Evolutionary conservation across 1,140 invertebrate genomes (phyloP).

Genomic region (Macrotrachela quadricornifera): DNA sequence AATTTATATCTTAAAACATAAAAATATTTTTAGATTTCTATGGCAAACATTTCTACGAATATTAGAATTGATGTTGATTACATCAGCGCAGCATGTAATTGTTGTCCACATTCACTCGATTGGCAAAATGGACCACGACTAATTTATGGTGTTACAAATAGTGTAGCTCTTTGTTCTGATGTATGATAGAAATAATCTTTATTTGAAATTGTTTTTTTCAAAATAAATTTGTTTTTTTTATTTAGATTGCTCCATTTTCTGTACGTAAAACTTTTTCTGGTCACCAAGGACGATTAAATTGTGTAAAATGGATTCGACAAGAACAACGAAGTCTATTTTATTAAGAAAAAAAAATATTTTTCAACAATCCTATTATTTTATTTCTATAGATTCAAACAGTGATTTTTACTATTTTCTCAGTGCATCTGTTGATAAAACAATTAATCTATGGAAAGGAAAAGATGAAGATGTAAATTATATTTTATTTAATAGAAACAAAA

Average conservation of each 20-base stretch:
- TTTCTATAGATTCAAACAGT: conserved; percentile 8
- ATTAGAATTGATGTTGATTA: conserved; percentile 8
- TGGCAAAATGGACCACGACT: conserved; percentile 52
- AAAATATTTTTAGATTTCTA: no score
- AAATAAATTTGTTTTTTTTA: no score
- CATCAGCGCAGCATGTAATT: conserved; percentile 39
- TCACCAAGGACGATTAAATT: conserved; percentile 47
- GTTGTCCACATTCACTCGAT: conserved; percentile 46
- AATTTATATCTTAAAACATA: no score
- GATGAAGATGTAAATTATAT: conserved; percentile 13
- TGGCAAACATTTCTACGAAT: no score
- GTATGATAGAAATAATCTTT: no score
- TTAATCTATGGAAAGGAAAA: conserved; percentile 45
- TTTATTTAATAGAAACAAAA: background rate
- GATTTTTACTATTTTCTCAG: conserved; percentile 47
- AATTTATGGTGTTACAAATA: conserved; percentile 48
- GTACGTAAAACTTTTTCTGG: conserved; percentile 28
- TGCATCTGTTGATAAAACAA: conserved; percentile 47
- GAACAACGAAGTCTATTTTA: no score
- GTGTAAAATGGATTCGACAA: conserved; percentile 47
- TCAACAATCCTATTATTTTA: conserved; percentile 2
- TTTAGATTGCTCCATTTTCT: conserved; percentile 4
- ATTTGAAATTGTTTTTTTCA: no score
- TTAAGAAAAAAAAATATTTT: conserved; percentile 7
- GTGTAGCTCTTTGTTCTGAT: conserved; percentile 37